A percentile compares a stretch with the other conserved stretches of the same genome.
phyloP scores from a whole-genome alignment of 2,113 vertebrate genomes.

The Bujurquina vittata region DNA sequence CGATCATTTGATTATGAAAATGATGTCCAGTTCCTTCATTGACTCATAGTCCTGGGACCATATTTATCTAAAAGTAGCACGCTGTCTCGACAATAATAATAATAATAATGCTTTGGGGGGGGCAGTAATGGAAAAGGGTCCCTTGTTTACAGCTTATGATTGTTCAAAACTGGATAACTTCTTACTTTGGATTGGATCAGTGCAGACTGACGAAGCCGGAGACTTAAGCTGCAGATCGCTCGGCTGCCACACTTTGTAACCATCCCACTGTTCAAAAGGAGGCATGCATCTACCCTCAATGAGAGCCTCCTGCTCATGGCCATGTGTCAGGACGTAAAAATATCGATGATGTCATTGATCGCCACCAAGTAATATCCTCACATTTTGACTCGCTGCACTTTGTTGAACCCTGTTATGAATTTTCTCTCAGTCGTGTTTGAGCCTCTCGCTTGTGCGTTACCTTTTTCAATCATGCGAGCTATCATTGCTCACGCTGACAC shows the following conservation, averaged over 20 bases:
- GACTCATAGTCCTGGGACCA: not conserved
- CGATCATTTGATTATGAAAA: not conserved
- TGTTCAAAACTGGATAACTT: not conserved
- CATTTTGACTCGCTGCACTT: not conserved
- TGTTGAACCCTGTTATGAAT: not conserved
- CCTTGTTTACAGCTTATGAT: not conserved
- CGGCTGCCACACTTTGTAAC: no score
- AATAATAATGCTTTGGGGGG: not conserved
- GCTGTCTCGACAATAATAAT: not conserved
- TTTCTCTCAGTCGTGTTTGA: not conserved
- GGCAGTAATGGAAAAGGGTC: not conserved
- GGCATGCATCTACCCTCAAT: fast-evolving
- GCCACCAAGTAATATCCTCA: not conserved
- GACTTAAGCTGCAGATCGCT: no score
- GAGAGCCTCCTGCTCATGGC: not conserved
- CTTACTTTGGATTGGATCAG: no score
- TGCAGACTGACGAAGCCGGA: not conserved
- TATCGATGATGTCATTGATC: not conserved
- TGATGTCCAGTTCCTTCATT: fast-evolving
- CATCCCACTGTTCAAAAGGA: not conserved
- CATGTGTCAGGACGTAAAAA: not conserved
- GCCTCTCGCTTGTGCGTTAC: not conserved
- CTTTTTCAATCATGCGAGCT: not conserved
- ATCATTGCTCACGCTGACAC: not conserved
- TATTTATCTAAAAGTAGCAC: not conserved